Conservation (phyloP, 2,888 invertebrate species). For the Trachelus troglodyta region DNA sequence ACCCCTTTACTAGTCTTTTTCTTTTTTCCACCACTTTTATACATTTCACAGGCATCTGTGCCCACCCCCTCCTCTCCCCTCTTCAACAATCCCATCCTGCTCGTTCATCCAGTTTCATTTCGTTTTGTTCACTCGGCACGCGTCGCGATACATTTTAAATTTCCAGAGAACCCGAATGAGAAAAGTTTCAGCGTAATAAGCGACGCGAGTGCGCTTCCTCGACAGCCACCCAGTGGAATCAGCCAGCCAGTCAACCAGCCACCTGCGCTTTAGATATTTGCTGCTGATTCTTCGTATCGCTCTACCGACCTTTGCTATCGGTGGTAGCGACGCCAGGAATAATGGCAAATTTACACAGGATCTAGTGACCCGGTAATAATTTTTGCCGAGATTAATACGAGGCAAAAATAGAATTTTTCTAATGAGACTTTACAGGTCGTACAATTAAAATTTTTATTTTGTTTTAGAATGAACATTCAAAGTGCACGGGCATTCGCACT, state of each 20-base stretch:
- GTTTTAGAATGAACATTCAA: too few species aligned
- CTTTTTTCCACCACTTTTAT: neutral
- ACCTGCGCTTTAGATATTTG: neutral
- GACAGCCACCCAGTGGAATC: neutral
- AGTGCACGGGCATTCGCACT: too few species aligned
- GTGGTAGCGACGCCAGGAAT: too few species aligned
- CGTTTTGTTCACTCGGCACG: constrained; percentile 29
- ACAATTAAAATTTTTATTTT: neutral
- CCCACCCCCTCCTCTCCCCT: neutral
- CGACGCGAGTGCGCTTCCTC: constrained; percentile 25
- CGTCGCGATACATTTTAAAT: constrained; percentile 40
- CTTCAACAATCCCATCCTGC: constrained; percentile 1
- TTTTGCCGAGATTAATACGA: neutral
- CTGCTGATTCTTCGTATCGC: neutral
- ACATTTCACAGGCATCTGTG: neutral
- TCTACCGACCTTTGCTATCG: neutral
- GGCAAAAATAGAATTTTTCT: neutral
- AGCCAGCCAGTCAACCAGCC: neutral
- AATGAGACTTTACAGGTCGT: neutral
- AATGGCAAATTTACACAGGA: too few species aligned
- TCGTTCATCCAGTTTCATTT: constrained; percentile 19
- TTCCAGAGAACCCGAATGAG: constrained; percentile 49
- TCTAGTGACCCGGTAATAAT: neutral
- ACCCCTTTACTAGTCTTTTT: neutral
- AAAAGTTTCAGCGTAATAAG: constrained; percentile 60